These are phyloP conservation scores for Vanessa tameamea DNA, from an alignment of 1,140 invertebrate species.

Conservation along the genomic window DNA sequence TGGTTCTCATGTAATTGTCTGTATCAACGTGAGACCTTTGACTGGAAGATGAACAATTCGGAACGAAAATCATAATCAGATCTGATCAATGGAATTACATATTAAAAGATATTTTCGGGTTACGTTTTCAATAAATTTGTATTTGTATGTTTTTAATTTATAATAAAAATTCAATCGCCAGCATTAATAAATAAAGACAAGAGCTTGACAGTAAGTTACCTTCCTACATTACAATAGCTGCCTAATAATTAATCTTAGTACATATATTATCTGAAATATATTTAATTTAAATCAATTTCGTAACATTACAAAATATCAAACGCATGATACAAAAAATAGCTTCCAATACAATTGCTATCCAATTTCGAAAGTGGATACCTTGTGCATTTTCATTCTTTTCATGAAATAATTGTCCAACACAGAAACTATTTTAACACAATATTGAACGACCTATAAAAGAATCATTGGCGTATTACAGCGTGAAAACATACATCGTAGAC, in stretches of 20 bases:
- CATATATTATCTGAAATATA: too few relatives aligned
- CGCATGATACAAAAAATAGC: neutral
- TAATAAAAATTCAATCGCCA: too few relatives aligned
- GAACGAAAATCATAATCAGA: neutral
- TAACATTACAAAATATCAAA: neutral
- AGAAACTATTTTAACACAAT: constrained; percentile 34
- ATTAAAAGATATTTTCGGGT: neutral
- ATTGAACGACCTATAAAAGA: constrained; percentile 50
- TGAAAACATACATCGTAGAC: constrained; percentile 73
- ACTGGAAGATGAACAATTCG: neutral
- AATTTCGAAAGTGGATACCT: constrained; percentile 10
- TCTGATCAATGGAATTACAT: neutral
- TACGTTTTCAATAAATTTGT: too few relatives aligned
- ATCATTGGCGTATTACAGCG: constrained; percentile 65
- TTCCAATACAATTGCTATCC: neutral
- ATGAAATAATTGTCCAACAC: constrained; percentile 21
- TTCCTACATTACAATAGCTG: too few relatives aligned
- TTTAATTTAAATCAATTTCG: neutral
- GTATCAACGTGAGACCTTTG: constrained; percentile 28
- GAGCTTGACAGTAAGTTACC: too few relatives aligned
- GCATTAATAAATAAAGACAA: too few relatives aligned
- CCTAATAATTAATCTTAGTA: too few relatives aligned
- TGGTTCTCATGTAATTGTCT: constrained; percentile 29
- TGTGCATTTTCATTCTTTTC: constrained; percentile 5
- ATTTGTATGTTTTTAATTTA: too few relatives aligned